A percentile compares a stretch with the other conserved stretches of the same genome.
phyloP scores from a whole-genome alignment of 2,888 invertebrate genomes.

The Drosophila fungiperda region DNA sequence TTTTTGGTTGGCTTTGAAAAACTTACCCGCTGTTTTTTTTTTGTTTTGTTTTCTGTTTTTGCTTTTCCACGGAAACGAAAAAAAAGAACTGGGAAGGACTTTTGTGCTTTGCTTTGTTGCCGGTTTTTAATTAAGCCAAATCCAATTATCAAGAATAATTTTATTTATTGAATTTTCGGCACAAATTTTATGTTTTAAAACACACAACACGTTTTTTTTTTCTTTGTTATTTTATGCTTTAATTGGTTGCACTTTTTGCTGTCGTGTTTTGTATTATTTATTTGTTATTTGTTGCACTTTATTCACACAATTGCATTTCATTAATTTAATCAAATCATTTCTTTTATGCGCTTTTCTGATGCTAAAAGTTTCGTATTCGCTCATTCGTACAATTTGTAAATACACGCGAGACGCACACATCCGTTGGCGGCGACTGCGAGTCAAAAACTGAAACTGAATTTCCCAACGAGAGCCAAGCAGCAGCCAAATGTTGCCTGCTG shows the following conservation, averaged over 20 bases:
- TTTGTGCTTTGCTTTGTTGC: slow-evolving; percentile 16
- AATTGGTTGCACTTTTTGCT: slow-evolving; percentile 28
- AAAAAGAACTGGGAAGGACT: slow-evolving; percentile 20
- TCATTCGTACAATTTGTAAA: slow-evolving; percentile 39
- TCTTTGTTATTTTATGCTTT: slow-evolving; percentile 2
- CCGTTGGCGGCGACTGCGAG: slow-evolving; percentile 68
- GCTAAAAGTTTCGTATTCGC: slow-evolving; percentile 67
- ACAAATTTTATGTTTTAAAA: slow-evolving; percentile 7
- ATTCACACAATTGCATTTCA: slow-evolving; percentile 30
- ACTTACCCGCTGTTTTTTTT: slow-evolving; percentile 63
- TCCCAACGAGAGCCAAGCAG: slow-evolving; percentile 46
- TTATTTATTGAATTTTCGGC: slow-evolving; percentile 30
- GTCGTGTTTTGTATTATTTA: slow-evolving; percentile 10
- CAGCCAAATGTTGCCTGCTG: slow-evolving; percentile 36
- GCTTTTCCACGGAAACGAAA: slow-evolving; percentile 23
- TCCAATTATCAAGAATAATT: slow-evolving; percentile 49
- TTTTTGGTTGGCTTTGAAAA: slow-evolving; percentile 8
- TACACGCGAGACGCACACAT: slow-evolving; percentile 69
- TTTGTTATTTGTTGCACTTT: slow-evolving; percentile 20
- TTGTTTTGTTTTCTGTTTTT: not conserved
- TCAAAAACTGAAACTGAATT: slow-evolving; percentile 71
- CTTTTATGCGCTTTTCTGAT: slow-evolving; percentile 42
- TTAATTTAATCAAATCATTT: slow-evolving; percentile 27
- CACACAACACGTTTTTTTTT: slow-evolving; percentile 12
- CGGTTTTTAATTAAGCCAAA: slow-evolving; percentile 37